A percentile compares a stretch with the other conserved stretches of the same genome.
These are phyloP conservation scores for Napeogenes sylphis DNA, from an alignment of 2,888 invertebrate species.

Conservation along the genomic window DNA sequence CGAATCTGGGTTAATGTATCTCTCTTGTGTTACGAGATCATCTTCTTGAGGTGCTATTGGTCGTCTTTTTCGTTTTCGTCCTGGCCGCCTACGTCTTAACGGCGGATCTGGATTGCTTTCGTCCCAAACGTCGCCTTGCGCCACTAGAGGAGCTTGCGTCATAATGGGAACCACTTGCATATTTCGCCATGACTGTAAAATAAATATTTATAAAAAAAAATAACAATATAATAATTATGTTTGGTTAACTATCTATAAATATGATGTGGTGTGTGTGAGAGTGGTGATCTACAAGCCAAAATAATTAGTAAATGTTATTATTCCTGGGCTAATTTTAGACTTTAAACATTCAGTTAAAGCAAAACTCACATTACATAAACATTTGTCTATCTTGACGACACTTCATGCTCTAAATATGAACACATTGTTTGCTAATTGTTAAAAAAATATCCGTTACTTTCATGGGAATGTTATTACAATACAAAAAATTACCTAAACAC, in stretches of 20 bases:
- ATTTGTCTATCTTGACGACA: constrained; percentile 26
- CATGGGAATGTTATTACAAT: constrained; percentile 38
- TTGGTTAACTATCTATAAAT: too few species aligned
- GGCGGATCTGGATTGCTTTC: constrained; percentile 50
- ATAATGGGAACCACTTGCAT: constrained; percentile 54
- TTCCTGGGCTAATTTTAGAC: too few species aligned
- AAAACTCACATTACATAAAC: constrained; percentile 1
- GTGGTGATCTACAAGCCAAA: too few species aligned
- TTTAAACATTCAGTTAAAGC: too few species aligned
- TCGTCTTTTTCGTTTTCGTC: constrained; percentile 79
- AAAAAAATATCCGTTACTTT: constrained; percentile 36
- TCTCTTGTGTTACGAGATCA: constrained; percentile 44
- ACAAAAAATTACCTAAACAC: too few species aligned
- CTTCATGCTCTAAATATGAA: constrained; percentile 48
- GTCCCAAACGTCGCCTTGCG: constrained; percentile 48
- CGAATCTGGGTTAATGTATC: constrained; percentile 44
- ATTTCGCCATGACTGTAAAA: constrained; percentile 75
- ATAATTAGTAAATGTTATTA: too few species aligned
- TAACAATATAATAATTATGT: neutral
- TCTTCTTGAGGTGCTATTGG: constrained; percentile 58
- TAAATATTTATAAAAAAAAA: constrained; percentile 10
- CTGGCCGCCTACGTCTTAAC: constrained; percentile 64
- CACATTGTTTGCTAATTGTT: constrained; percentile 43
- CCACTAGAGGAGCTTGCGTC: constrained; percentile 39
- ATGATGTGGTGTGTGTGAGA: too few species aligned